Conservation (phyloP, 2,113 vertebrate species). For the Pseudorhombus dupliciocellatus region DNA sequence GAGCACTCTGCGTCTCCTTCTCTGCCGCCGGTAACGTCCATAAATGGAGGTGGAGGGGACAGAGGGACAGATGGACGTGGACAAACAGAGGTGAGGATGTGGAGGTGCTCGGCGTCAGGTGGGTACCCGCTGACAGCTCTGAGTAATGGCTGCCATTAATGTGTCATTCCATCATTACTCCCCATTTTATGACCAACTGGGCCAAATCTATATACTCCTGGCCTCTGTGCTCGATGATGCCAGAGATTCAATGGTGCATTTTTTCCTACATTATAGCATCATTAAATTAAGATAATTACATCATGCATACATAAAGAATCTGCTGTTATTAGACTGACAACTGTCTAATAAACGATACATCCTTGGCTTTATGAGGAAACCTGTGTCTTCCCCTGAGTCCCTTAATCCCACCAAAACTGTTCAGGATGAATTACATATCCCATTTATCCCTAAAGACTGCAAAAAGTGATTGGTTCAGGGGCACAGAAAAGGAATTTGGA, state of each 20-base stretch:
- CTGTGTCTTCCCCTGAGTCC: too few relatives aligned
- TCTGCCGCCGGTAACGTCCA: neutral
- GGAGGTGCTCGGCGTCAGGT: slow-evolving; percentile 31
- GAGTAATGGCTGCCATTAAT: slow-evolving; percentile 55
- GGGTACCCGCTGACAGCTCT: slow-evolving; percentile 38
- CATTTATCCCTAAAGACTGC: too few relatives aligned
- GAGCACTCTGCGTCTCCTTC: neutral
- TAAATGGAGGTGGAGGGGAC: slow-evolving; percentile 24
- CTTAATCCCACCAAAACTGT: too few relatives aligned
- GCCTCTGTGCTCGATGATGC: neutral
- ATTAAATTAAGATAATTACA: neutral
- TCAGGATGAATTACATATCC: too few relatives aligned
- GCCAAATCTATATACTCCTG: slow-evolving; percentile 13
- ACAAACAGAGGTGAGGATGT: slow-evolving; percentile 26
- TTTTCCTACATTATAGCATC: neutral
- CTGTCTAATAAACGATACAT: neutral
- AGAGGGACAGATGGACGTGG: slow-evolving; percentile 20
- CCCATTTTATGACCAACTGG: slow-evolving; percentile 37
- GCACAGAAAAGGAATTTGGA: too few relatives aligned
- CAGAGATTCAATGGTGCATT: neutral
- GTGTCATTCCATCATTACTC: slow-evolving; percentile 40
- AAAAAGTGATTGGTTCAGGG: too few relatives aligned
- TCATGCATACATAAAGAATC: neutral
- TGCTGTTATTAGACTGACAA: neutral
- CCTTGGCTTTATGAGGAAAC: neutral